Conservation (phyloP, 1,140 invertebrate genomes). For the Neelides sp. region DNA sequence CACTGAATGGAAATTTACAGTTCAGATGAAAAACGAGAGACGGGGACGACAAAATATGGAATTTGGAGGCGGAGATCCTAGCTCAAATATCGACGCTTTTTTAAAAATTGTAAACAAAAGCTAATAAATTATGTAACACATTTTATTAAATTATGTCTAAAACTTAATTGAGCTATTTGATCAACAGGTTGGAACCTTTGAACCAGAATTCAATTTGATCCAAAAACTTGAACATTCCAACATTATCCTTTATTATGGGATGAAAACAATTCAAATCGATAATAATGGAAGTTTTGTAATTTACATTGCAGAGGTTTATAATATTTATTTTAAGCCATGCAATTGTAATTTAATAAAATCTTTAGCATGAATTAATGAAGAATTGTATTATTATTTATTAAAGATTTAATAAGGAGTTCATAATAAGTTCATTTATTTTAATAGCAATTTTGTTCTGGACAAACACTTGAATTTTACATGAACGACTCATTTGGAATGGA, state of each 20-base stretch:
- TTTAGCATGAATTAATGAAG: not conserved
- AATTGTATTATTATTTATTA: not conserved
- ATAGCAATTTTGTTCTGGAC: conserved; percentile 50
- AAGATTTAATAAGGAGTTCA: not conserved
- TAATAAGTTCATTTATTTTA: conserved; percentile 15
- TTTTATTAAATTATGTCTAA: not conserved
- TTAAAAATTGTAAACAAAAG: conserved; percentile 44
- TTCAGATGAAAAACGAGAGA: conserved; percentile 25
- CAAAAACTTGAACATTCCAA: conserved; percentile 54
- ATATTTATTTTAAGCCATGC: not conserved
- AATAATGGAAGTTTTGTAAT: conserved; percentile 39
- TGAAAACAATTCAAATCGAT: conserved; percentile 47
- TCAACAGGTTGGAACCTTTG: conserved; percentile 39
- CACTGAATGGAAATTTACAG: conserved; percentile 55
- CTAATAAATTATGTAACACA: conserved; percentile 28
- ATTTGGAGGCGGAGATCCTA: conserved; percentile 10
- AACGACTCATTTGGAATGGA: conserved; percentile 44
- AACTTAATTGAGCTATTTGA: not conserved
- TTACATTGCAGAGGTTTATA: conserved; percentile 42
- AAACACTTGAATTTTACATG: conserved; percentile 41
- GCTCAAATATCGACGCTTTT: conserved; percentile 33
- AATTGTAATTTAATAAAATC: not conserved
- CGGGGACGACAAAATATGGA: conserved; percentile 29
- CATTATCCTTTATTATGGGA: conserved; percentile 57
- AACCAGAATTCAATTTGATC: conserved; percentile 56